These are phyloP conservation scores for Sphaerophoria rueppellii DNA, from an alignment of 2,888 invertebrate genomes.

Conservation along the genomic window DNA sequence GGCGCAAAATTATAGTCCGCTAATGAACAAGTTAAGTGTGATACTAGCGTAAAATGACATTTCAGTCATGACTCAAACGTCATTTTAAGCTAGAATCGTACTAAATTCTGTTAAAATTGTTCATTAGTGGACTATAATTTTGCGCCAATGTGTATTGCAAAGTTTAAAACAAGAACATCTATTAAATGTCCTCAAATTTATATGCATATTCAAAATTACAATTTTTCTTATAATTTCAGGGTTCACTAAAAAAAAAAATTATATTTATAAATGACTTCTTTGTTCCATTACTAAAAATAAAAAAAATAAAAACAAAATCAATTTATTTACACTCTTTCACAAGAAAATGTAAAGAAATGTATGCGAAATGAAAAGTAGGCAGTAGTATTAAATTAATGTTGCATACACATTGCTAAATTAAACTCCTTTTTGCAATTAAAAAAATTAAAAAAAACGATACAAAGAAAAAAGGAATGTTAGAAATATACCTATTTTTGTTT, in stretches of 20 bases:
- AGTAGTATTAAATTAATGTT: slow-evolving; percentile 48
- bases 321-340: background rate
- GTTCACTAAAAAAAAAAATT: too few relatives aligned
- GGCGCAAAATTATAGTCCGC: too few relatives aligned
- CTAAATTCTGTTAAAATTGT: too few relatives aligned
- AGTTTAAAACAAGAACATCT: background rate
- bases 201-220: background rate
- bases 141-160: background rate
- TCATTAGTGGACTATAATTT: too few relatives aligned
- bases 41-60: too few relatives aligned
- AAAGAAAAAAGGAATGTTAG: slow-evolving; percentile 58
- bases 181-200: background rate
- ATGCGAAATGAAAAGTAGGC: slow-evolving; percentile 60
- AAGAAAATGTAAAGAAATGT: slow-evolving; percentile 14
- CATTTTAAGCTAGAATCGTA: too few relatives aligned
- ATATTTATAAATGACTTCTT: too few relatives aligned
- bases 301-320: slow-evolving; percentile 11
- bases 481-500: slow-evolving; percentile 26
- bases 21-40: too few relatives aligned
- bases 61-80: too few relatives aligned
- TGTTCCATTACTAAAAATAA: background rate
- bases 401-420: slow-evolving; percentile 9
- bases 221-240: background rate
- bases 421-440: background rate
- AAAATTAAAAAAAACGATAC: slow-evolving; percentile 12